Conservation (phyloP, 2,888 invertebrate species). For the Panzeria rudis region DNA sequence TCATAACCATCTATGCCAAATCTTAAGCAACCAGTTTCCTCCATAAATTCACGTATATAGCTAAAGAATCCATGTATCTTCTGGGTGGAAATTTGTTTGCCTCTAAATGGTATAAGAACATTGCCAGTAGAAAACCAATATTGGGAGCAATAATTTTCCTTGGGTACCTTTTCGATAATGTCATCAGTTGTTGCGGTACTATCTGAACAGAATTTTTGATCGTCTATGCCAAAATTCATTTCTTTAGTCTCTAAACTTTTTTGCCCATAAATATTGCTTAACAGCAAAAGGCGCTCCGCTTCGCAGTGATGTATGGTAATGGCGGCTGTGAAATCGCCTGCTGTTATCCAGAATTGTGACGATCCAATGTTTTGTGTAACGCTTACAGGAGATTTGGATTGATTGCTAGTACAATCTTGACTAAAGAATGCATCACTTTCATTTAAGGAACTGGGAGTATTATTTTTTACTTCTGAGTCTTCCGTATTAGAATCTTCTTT, state of each 20-base stretch:
- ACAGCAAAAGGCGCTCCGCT: slow-evolving; percentile 76
- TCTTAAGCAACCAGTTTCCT: slow-evolving; percentile 64
- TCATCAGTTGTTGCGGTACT: slow-evolving; percentile 54
- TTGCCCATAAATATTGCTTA: slow-evolving; percentile 79
- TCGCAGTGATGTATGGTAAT: slow-evolving; percentile 77
- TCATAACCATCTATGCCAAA: slow-evolving; percentile 81
- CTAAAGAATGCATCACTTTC: slow-evolving; percentile 75
- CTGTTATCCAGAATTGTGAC: slow-evolving; percentile 79
- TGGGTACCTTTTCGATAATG: slow-evolving; percentile 74
- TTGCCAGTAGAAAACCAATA: slow-evolving; percentile 82
- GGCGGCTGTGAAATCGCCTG: slow-evolving; percentile 78
- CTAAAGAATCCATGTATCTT: slow-evolving; percentile 77
- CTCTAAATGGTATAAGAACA: slow-evolving; percentile 79
- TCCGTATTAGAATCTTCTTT: slow-evolving; percentile 78
- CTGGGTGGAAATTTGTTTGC: slow-evolving; percentile 76
- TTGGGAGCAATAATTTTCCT: slow-evolving; percentile 77
- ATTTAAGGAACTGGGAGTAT: slow-evolving; percentile 66
- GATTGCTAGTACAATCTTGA: slow-evolving; percentile 74
- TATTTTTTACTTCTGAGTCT: slow-evolving; percentile 50
- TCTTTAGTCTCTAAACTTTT: slow-evolving; percentile 78
- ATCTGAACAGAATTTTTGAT: slow-evolving; percentile 75
- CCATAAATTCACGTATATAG: slow-evolving; percentile 75
- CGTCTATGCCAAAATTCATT: slow-evolving; percentile 80
- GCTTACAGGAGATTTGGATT: slow-evolving; percentile 4
- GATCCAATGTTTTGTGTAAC: slow-evolving; percentile 68